Evolutionary conservation across 2,888 invertebrate species (phyloP).

Genomic region (Tachina fera): DNA sequence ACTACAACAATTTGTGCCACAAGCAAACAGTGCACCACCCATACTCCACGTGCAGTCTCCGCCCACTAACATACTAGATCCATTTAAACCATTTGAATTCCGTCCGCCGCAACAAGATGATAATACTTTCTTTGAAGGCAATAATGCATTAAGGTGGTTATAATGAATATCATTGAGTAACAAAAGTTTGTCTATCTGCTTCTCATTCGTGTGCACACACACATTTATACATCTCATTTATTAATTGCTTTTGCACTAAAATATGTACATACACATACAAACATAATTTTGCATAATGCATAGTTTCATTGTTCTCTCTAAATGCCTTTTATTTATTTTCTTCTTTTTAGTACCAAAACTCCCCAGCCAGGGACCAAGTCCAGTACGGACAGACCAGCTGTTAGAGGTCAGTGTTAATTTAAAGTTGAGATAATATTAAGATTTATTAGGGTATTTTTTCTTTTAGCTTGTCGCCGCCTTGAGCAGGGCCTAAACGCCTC

Average conservation of each 20-base stretch:
- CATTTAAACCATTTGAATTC: conserved; percentile 75
- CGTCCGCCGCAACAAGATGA: conserved; percentile 65
- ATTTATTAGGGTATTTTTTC: neutral
- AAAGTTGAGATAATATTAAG: neutral
- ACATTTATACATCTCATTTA: neutral
- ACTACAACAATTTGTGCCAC: conserved; percentile 12
- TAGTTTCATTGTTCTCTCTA: neutral
- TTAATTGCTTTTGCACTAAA: neutral
- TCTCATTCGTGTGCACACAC: neutral
- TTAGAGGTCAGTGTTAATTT: conserved; percentile 70
- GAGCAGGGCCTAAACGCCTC: conserved; percentile 39
- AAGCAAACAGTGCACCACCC: neutral
- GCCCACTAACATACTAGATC: conserved; percentile 65
- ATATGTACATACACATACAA: neutral
- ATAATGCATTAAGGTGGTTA: conserved; percentile 63
- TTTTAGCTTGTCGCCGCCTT: conserved; percentile 70
- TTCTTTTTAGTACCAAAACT: conserved; percentile 21
- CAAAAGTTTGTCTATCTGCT: neutral
- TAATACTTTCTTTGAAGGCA: conserved; percentile 37
- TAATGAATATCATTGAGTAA: conserved; percentile 14
- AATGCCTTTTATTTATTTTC: neutral
- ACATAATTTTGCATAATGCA: neutral
- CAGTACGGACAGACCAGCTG: conserved; percentile 72
- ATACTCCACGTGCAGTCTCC: conserved; percentile 51
- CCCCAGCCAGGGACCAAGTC: neutral